Base-by-base conservation (phyloP, 2,888 invertebrate species). In the Perdita meconis region DNA sequence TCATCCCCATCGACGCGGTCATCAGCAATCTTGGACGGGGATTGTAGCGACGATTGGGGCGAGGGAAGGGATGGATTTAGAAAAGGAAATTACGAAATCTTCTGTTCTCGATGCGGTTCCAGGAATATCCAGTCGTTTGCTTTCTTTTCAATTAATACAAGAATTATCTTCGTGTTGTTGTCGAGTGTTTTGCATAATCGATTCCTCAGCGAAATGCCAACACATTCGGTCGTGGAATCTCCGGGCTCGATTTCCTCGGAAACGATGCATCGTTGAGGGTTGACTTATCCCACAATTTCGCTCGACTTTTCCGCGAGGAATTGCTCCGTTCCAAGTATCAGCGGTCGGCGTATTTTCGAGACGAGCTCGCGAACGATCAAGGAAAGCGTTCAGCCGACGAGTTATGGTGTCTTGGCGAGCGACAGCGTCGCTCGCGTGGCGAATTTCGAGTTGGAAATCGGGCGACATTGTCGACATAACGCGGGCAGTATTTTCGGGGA, bases 1-100 rank as follows among this genome's bases (percentile, higher is more conserved):
- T 78, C 75, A 65, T 80, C 81, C 82, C 74, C 82, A 36, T 71
- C 85, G 76, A 55, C 71, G 70, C 57, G 77, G 85, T 85, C 85
- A 81, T 83, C 80, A 55, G 65, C 78, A 60, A 82, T 82, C 73
- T 73, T 65, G 53, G 67, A 79, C 68, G 74, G 24, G 84, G 75
- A 86, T 78, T 51, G 69, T 68, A 50, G 61, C 42, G 63, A 67
- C 53, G 57, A 70, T 30, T 44, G 42, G 30, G 3, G 6, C n/a
- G n/a, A n/a, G 16, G 13, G 47, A 50, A 30, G n/a, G 44, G 24
- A 4, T 19, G 51, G 19, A 55, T 60, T 55, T 40, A 64, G 38
- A 73, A 78, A 47, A 50, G 80, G 59, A 64, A 68, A 71, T 76
- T 73, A 66, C 76, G 56, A 56, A 47, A 68, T 73, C 71, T 70